Evolutionary conservation across 2,888 invertebrate genomes (phyloP), one percentile per base, ranked within the genome.

Genomic region (Shargacucullia verbasci): DNA sequence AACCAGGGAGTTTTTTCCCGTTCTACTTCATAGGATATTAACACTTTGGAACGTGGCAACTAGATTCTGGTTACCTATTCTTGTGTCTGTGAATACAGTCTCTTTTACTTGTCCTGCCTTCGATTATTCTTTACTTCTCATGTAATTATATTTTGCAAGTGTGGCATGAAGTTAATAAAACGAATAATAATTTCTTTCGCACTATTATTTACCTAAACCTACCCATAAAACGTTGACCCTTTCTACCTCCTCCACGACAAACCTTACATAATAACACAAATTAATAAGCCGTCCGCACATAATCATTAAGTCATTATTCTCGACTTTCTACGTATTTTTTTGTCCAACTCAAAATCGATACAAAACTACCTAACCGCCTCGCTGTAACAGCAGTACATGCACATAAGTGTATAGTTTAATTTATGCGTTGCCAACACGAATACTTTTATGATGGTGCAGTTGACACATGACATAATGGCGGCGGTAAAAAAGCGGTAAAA

Each of bases 351-450:
- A 44, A 53, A 58, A 63, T 69, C 58, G 43, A 53, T 59, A 39
- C 33, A 45, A 38, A 41, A 31, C 31, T 29, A 55, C 38, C 15
- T 43, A 38, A 37, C 15, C 14, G 11, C 33, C 14, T 15, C 31
- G 10, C 44, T 47, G 37, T 49, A 44, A 53, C 35, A 20, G 2
- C 2, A 20, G 2, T 20, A 20, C 20, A 20, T 20, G 20, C 20
- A n/a, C n/a, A 50, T 58, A 58, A 53, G 54, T 63, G 59, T 63
- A 46, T 59, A 54, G 31, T 72, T 76, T 82, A 86, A 86, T 84
- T 84, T 85, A 85, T 85, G 80, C 80, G 75, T 70, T 67, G 81
- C 72, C 73, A 83, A 80, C 85, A 84, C 83, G 83, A 78, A 83
- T 75, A 78, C 73, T 81, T 82, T 82, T 81, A 78, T 75, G 72